Percentiles rank a stretch among this genome's conserved stretches.
Evolutionary conservation across 2,113 vertebrate species (phyloP).

Genomic region (Urocynchramus pylzowi): DNA sequence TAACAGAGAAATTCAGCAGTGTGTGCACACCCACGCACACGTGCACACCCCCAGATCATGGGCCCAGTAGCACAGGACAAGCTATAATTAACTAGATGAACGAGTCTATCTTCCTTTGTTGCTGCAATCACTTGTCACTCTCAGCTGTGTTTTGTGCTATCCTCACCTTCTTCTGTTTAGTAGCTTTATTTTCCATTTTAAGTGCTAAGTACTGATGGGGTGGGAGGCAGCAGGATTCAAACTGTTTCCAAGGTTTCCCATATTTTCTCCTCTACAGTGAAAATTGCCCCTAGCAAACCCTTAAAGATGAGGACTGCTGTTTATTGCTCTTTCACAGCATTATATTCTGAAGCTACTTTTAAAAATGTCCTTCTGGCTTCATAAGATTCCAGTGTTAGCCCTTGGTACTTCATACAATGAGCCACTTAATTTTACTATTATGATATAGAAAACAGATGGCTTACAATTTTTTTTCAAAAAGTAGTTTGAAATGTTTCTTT

Average conservation of each 20-base stretch:
- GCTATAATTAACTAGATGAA: slow-evolving; percentile 50
- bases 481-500: slow-evolving; percentile 20
- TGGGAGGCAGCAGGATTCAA: neutral
- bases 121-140: slow-evolving; percentile 26
- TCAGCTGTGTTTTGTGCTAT: slow-evolving; percentile 26
- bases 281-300: neutral
- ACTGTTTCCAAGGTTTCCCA: neutral
- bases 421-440: slow-evolving; percentile 53
- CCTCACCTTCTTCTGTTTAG: neutral
- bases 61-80: neutral
- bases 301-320: neutral
- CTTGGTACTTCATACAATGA: slow-evolving; percentile 39
- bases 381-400: slow-evolving; percentile 17
- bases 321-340: slow-evolving; percentile 42
- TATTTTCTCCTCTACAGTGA: neutral
- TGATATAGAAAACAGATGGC: slow-evolving; percentile 30
- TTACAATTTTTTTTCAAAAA: neutral
- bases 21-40: rapidly evolving
- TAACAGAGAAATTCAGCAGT: neutral
- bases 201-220: neutral
- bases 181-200: slow-evolving; percentile 9
- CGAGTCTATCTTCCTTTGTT: slow-evolving; percentile 23
- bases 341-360: slow-evolving; percentile 19
- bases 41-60: neutral
- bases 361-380: slow-evolving; percentile 48